Evolutionary conservation across 1,140 invertebrate species (phyloP).

Genomic region (Trigoniulus corallinus): DNA sequence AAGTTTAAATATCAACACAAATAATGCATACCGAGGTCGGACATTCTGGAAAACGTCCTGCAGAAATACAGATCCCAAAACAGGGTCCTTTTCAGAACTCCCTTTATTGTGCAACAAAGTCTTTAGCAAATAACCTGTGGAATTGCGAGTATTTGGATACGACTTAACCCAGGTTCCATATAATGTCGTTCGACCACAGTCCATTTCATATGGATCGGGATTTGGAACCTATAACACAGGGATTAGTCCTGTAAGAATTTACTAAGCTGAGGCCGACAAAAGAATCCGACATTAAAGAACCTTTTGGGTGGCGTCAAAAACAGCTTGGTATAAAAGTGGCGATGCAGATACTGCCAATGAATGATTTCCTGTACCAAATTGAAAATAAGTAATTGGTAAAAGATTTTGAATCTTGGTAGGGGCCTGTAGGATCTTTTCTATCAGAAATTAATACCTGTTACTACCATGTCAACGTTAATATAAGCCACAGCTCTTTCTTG

Average conservation of each 20-base stretch:
- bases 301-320: constrained; percentile 19
- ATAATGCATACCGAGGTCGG: constrained; percentile 13
- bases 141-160: constrained; percentile 12
- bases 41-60: constrained; percentile 10
- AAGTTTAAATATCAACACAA: too few relatives aligned
- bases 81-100: too few relatives aligned
- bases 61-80: constrained; percentile 7
- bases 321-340: constrained; percentile 18
- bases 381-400: background rate
- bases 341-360: constrained; percentile 16
- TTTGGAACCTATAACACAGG: constrained; percentile 17
- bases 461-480: constrained; percentile 18
- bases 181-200: constrained; percentile 20
- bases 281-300: too few relatives aligned
- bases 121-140: constrained; percentile 3
- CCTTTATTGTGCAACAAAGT: background rate
- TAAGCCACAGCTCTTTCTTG: constrained; percentile 19
- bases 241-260: too few relatives aligned
- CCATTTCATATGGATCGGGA: constrained; percentile 24
- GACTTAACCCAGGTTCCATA: constrained; percentile 22
- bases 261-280: too few relatives aligned
- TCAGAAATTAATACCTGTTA: constrained; percentile 11
- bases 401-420: background rate
- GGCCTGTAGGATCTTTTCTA: too few relatives aligned
- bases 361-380: constrained; percentile 12